Percentiles rank a stretch among this genome's conserved stretches.
These are phyloP conservation scores for Mesitornis unicolor DNA, from an alignment of 2,113 vertebrate genomes.

Conservation along the genomic window DNA sequence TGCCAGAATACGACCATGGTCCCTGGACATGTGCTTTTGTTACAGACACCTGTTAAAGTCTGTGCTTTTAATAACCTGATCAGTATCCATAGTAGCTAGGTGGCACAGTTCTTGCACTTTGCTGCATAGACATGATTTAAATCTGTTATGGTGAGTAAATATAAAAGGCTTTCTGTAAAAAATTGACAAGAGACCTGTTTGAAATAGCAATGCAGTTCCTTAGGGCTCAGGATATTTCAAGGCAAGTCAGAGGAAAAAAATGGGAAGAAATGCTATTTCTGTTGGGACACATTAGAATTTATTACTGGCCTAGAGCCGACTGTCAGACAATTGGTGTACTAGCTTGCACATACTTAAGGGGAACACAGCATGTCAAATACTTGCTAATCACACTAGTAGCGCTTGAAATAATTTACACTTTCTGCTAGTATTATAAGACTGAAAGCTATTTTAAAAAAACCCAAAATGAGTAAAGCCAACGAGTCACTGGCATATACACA, in stretches of 20 bases:
- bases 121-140: neutral
- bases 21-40: neutral
- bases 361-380: neutral
- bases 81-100: neutral
- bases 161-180: neutral
- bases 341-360: neutral
- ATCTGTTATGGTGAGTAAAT: neutral
- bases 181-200: neutral
- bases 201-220: neutral
- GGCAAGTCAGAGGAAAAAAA: neutral
- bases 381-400: neutral
- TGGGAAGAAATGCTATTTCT: neutral
- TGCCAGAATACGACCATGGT: neutral
- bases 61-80: neutral
- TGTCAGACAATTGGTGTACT: neutral
- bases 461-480: neutral
- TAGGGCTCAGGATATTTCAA: neutral
- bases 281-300: neutral
- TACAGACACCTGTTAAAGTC: neutral
- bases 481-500: neutral
- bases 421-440: neutral
- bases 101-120: neutral
- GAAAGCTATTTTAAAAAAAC: neutral
- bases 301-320: neutral
- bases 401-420: neutral